Evolutionary conservation across 2,888 invertebrate species (phyloP).

Genomic region (Drosophila recens): DNA sequence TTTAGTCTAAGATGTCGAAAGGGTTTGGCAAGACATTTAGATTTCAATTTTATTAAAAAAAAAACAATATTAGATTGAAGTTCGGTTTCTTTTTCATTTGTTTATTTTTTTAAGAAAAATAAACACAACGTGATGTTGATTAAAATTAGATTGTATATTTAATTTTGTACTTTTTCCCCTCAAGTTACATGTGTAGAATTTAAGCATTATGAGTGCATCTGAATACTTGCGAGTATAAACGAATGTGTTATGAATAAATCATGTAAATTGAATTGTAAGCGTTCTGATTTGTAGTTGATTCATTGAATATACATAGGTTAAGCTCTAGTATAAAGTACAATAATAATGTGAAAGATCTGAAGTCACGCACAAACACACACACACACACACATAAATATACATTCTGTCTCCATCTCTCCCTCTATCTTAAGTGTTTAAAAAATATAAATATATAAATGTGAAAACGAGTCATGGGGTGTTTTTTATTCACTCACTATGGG

Average conservation of each 20-base stretch:
- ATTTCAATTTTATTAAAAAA: neutral
- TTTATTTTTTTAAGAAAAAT: neutral
- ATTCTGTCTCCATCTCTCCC: slow-evolving; percentile 21
- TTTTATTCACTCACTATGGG: slow-evolving; percentile 16
- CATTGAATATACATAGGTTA: slow-evolving; percentile 24
- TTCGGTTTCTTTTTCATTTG: neutral
- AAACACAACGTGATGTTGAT: slow-evolving; percentile 16
- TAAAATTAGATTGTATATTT: slow-evolving; percentile 5
- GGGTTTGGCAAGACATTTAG: neutral
- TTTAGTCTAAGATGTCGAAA: slow-evolving; percentile 3
- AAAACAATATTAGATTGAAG: slow-evolving; percentile 3
- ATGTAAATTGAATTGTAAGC: slow-evolving; percentile 48
- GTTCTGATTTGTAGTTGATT: slow-evolving; percentile 39
- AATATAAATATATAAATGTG: slow-evolving; percentile 63
- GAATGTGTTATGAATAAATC: slow-evolving; percentile 33
- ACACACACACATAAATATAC: slow-evolving; percentile 3
- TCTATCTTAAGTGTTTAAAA: slow-evolving; percentile 71
- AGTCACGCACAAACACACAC: slow-evolving; percentile 27
- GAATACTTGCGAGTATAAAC: slow-evolving; percentile 8
- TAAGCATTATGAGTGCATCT: slow-evolving; percentile 10
- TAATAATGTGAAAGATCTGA: slow-evolving; percentile 45
- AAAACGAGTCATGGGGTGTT: slow-evolving; percentile 47
- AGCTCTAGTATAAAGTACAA: slow-evolving; percentile 41
- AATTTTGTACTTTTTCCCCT: neutral
- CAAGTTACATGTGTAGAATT: neutral